A percentile compares a stretch with the other conserved stretches of the same genome.
Conservation (phyloP, 2,113 vertebrate species). For the Setophaga petechia region DNA sequence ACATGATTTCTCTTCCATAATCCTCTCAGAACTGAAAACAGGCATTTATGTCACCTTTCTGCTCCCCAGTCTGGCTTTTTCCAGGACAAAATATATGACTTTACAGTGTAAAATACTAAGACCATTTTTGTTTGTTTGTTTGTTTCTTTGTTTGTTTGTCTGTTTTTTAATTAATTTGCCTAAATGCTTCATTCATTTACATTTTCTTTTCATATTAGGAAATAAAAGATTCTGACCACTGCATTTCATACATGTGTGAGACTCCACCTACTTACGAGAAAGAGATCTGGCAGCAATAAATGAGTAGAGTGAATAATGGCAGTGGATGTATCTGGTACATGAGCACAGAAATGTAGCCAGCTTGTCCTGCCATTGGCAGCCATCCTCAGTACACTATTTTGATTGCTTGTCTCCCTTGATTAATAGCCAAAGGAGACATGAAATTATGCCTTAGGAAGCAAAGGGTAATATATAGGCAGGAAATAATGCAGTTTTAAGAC, state of each 20-base stretch:
- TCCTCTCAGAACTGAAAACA: not conserved
- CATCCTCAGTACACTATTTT: not conserved
- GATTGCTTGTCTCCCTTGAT: not conserved
- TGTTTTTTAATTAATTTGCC: not conserved
- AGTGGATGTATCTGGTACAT: not conserved
- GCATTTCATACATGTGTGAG: not conserved
- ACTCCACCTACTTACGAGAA: not conserved
- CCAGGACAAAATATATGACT: not conserved
- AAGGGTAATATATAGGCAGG: not conserved
- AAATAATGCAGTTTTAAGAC: not conserved
- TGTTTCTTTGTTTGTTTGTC: no score
- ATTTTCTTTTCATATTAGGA: not conserved
- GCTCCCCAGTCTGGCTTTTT: not conserved
- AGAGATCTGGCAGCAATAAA: not conserved
- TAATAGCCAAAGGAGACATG: not conserved
- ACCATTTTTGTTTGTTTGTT: not conserved
- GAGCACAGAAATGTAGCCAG: not conserved
- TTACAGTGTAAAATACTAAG: not conserved
- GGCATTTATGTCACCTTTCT: not conserved
- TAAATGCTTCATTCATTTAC: not conserved
- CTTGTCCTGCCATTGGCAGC: not conserved
- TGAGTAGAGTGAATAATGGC: not conserved
- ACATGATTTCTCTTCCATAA: not conserved
- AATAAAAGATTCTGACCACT: not conserved
- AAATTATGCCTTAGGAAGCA: not conserved